Conservation (phyloP, 2,797 vertebrate genomes). For the Malurus leucopterus region DNA sequence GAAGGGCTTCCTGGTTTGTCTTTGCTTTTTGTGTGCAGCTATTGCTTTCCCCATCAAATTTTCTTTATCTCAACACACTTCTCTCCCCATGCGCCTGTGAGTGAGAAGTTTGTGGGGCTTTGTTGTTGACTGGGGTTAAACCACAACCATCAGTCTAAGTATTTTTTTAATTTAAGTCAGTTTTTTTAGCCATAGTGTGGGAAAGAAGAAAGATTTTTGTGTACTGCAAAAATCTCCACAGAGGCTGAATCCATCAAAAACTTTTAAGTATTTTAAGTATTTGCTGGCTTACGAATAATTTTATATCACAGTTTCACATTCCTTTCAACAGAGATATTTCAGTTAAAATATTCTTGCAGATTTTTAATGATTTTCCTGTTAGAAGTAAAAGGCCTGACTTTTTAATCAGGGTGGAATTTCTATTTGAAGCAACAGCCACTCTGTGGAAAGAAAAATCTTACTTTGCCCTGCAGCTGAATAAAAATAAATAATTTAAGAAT, state of each 20-base stretch:
- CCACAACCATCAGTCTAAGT: neutral
- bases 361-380: neutral
- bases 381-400: neutral
- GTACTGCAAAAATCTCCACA: neutral
- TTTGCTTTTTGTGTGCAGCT: rapidly evolving
- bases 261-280: neutral
- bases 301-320: neutral
- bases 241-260: neutral
- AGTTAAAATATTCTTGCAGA: neutral
- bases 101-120: neutral
- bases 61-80: neutral
- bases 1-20: neutral
- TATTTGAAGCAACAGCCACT: neutral
- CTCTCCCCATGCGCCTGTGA: neutral
- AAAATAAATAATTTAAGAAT: neutral
- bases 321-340: neutral
- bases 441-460: neutral
- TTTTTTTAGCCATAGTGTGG: neutral
- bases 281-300: neutral
- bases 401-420: neutral
- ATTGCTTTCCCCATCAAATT: neutral
- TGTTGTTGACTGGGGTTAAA: neutral
- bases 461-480: neutral
- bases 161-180: neutral
- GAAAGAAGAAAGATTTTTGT: slow-evolving; percentile 18